A percentile compares a stretch with the other conserved stretches of the same genome.
Evolutionary conservation across 2,888 invertebrate species (phyloP).

Genomic region (Caenorhabditis panamensis): DNA sequence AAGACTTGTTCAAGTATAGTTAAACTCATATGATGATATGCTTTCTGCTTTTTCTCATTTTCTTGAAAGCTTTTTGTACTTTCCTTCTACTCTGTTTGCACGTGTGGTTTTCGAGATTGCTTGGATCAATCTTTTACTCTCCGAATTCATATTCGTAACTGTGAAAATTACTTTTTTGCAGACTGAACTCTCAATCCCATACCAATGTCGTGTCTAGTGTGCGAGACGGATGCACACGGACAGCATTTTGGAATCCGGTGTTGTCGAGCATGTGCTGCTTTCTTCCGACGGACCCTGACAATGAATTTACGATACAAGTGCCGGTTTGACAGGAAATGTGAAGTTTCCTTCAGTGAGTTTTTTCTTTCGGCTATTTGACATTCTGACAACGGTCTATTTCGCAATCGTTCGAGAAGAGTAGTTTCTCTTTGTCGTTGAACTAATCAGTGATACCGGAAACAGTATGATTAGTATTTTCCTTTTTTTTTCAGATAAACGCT

Average conservation of each 20-base stretch:
- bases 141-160: background rate
- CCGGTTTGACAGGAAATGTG: conserved; percentile 61
- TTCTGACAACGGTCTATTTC: conserved; percentile 41
- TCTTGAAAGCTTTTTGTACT: background rate
- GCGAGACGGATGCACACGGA: conserved; percentile 64
- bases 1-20: too few relatives aligned
- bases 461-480: background rate
- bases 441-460: conserved; percentile 33
- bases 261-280: conserved; percentile 70
- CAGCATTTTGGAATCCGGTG: conserved; percentile 67
- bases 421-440: conserved; percentile 16
- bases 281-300: conserved; percentile 63
- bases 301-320: conserved; percentile 66
- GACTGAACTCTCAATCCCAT: background rate
- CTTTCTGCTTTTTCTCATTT: background rate
- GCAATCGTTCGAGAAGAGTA: conserved; percentile 23
- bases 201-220: conserved; percentile 61
- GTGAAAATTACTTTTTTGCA: background rate
- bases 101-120: too few relatives aligned
- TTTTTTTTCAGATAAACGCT: conserved; percentile 64
- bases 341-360: conserved; percentile 66
- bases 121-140: too few relatives aligned
- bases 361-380: background rate
- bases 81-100: too few relatives aligned
- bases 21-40: too few relatives aligned